phyloP scores from a whole-genome alignment of 2,888 invertebrate species.

The Suillia variegata region DNA sequence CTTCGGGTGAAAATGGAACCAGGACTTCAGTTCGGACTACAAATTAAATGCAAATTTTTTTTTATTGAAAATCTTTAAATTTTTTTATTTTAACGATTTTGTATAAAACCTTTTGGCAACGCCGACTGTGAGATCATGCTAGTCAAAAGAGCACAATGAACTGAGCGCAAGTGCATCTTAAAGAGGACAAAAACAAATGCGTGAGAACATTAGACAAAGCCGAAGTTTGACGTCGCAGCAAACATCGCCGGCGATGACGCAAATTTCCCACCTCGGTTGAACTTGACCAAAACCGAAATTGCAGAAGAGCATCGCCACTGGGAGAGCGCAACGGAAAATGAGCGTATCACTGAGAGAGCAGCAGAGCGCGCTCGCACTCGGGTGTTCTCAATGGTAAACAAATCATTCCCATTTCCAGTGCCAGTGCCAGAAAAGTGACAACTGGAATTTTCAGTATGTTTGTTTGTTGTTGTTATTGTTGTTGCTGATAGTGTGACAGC shows the following conservation, averaged over 20 bases:
- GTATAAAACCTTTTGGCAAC: conserved; percentile 13
- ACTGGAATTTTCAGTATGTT: conserved; percentile 26
- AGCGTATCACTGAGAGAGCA: conserved; percentile 6
- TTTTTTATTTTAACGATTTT: too few species aligned
- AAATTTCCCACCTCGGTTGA: conserved; percentile 45
- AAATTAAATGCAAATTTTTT: too few species aligned
- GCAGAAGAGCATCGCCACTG: conserved; percentile 36
- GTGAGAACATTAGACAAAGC: conserved; percentile 23
- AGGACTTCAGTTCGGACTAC: too few species aligned
- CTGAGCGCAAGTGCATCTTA: background rate
- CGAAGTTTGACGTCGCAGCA: background rate
- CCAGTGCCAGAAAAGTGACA: too few species aligned
- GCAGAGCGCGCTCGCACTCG: conserved; percentile 8
- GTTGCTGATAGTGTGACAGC: conserved; percentile 8
- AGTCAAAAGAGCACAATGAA: background rate
- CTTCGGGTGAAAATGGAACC: too few species aligned
- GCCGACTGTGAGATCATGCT: conserved; percentile 17
- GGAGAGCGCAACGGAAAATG: conserved; percentile 30
- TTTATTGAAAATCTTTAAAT: too few species aligned
- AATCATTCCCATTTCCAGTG: conserved; percentile 34
- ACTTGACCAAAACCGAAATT: conserved; percentile 54
- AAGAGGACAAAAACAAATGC: background rate
- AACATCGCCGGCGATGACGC: conserved; percentile 4
- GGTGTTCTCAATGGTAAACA: conserved; percentile 38
- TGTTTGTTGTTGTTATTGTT: conserved; percentile 43